Base-by-base conservation (phyloP, 2,888 invertebrate genomes). In the Harpalus rubripes region DNA sequence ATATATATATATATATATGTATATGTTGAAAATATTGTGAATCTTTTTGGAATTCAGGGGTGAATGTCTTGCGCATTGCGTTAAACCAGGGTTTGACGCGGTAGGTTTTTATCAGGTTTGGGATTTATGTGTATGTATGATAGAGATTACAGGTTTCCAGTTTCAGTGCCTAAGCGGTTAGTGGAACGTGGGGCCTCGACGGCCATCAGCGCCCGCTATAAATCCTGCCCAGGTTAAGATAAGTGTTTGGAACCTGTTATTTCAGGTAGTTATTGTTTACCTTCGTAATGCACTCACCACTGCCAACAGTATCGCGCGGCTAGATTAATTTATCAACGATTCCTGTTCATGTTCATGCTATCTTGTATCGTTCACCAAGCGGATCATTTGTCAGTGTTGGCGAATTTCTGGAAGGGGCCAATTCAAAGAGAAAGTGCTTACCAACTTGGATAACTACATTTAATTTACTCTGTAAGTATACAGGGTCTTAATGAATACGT, bases 241-340 rank as follows among this genome's bases (percentile, higher is more conserved):
- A 84, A 84, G 84, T 78, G 84, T 78, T 84, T 84, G 84, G 78
- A 84, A 84, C 83, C 76, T 84, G 65, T 84, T 84, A 84, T 84
- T 84, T 84, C 68, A 44, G 84, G 59, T 84, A 84, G 84, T 84
- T 84, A 84, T 84, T 84, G 83, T 83, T 83, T 83, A 83, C 83
- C 83, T 83, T 74, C 61, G 74, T 83, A 83, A 83, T 83, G 83
- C 74, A 83, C 72, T 74, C 74, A 32, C 59, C 68, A 74, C 59
- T 83, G 18, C 83, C 32, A 56, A 22, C 59, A 41, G 52, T 74
- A 18, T 65, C 15, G 56, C 63, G 56, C 16, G 52, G n/a, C 52
- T 56, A 58, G 72, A 83, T 74, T 83, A 83, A 83, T 83, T 83
- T 74, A 83, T 83, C 83, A 83, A 74, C 52, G 83, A 83, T 83